Percentiles rank a stretch among this genome's conserved stretches.
Conservation (phyloP, 2,888 invertebrate genomes). For the Nomada goodeniana region DNA sequence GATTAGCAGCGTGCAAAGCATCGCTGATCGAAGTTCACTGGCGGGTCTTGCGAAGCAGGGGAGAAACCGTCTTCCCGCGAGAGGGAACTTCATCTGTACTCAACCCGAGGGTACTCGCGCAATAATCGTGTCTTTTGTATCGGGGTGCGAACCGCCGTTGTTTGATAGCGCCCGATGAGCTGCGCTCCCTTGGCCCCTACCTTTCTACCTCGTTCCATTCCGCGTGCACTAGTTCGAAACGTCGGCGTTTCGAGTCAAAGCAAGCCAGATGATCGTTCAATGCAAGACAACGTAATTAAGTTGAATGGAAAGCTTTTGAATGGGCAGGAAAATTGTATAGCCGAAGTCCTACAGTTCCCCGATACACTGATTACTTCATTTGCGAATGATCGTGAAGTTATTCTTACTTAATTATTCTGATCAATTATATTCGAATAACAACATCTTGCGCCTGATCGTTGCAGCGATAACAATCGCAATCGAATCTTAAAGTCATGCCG, state of each 20-base stretch:
- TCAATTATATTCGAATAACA: no score
- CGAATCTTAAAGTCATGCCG: not conserved
- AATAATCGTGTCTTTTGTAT: constrained; percentile 57
- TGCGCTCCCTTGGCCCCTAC: constrained; percentile 42
- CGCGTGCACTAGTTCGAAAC: not conserved
- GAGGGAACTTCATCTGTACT: constrained; percentile 45
- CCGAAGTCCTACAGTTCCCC: no score
- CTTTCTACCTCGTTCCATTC: not conserved
- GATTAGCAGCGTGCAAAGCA: constrained; percentile 65
- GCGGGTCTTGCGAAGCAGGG: constrained; percentile 41
- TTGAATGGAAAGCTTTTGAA: no score
- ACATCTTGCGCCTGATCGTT: no score
- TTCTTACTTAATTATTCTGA: no score
- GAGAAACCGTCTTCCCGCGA: constrained; percentile 15
- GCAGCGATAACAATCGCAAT: not conserved
- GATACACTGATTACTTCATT: no score
- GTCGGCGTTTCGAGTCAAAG: not conserved
- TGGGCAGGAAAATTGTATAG: no score
- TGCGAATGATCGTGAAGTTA: no score
- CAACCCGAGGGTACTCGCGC: constrained; percentile 36
- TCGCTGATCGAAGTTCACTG: constrained; percentile 66
- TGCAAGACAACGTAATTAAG: no score
- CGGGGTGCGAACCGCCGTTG: constrained; percentile 48
- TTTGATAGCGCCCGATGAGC: constrained; percentile 39
- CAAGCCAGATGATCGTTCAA: not conserved